phyloP scores from a whole-genome alignment of 2,888 invertebrate genomes.

The Gibbula magus region DNA sequence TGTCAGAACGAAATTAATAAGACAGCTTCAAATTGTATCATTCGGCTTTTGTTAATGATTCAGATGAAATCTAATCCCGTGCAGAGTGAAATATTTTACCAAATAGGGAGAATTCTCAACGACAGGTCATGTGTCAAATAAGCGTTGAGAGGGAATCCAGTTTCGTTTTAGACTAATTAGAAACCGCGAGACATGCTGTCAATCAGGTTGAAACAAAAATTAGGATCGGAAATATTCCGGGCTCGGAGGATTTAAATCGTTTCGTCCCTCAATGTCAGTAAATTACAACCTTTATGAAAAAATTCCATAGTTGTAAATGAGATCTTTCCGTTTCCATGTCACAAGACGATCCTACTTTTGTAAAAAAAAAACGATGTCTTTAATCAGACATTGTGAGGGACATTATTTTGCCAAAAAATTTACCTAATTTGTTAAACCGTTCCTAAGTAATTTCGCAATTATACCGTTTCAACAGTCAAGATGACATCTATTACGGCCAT shows the following conservation, averaged over 20 bases:
- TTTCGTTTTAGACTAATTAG: not conserved
- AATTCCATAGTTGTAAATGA: not conserved
- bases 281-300: not conserved
- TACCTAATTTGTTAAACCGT: not conserved
- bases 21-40: too few species aligned
- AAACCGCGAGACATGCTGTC: not conserved
- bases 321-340: not conserved
- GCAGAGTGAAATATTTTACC: too few species aligned
- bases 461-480: too few species aligned
- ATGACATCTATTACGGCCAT: too few species aligned
- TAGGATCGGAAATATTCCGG: not conserved
- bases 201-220: slow-evolving; percentile 1
- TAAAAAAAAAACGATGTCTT: not conserved
- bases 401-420: not conserved
- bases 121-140: too few species aligned
- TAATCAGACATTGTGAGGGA: not conserved
- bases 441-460: too few species aligned
- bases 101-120: too few species aligned
- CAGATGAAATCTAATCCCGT: too few species aligned
- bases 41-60: too few species aligned
- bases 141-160: not conserved
- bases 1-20: too few species aligned
- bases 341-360: not conserved
- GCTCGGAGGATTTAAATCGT: not conserved
- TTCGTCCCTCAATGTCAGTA: not conserved